Evolutionary conservation across 2,888 invertebrate genomes (phyloP), one percentile per base, ranked within the genome.

Genomic region (Magallana nippona): DNA sequence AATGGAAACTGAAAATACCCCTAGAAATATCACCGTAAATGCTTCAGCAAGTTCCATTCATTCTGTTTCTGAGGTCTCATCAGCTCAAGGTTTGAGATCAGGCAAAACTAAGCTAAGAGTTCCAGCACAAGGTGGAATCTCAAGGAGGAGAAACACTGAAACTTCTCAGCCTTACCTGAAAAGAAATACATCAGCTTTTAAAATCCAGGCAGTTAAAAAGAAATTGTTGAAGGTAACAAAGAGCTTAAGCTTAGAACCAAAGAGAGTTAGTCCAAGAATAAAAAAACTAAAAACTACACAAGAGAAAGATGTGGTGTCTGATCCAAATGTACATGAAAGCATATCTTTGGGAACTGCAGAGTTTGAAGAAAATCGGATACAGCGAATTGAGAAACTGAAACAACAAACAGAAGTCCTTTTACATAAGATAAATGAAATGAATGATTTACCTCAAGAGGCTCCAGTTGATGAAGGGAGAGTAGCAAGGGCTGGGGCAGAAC

Each of bases 161-260:
- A 22, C 27, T 27, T 27, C 71, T 71, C 71, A 27, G 27, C 71
- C 71, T 27, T 71, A 71, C 71, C 22, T 71, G 32, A 71, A 71
- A 15, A 71, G 71, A 27, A 71, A 71, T 32, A 71, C 71, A 27
- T 11, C 71, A 27, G 15, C 32, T 22, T 71, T 32, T 32, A 71
- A 71, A 71, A 71, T 71, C 32, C 71, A 27, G 10, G 71, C 71
- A 27, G 32, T 71, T 15, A 71, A 71, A 71, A 15, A 8, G 15
- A 71, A 71, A 22, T 8, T 71, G 1, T 13, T 15, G 15, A 15
- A 15, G 11, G 32, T 10, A 15, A 71, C 22, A 15, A 71, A 22
- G 11, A 71, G 3, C 22, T 22, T 17, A 1, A 60, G 60, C 19
- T n/a, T 5, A 32, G 27, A 71, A 71, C 19, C 27, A 63, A 19